Conservation (phyloP, 2,113 vertebrate genomes). For the Heterocephalus glaber region DNA sequence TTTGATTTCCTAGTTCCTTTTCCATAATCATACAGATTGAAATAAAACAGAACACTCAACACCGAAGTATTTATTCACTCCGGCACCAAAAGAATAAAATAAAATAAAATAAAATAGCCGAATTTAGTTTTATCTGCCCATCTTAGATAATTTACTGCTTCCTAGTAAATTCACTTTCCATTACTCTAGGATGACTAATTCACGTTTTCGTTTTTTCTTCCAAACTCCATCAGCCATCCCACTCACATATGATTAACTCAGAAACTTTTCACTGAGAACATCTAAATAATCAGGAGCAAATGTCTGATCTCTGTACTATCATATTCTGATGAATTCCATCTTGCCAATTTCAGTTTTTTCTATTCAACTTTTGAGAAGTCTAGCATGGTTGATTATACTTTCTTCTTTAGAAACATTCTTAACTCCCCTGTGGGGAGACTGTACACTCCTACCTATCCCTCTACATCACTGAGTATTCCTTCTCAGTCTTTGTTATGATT, state of each 20-base stretch:
- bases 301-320: not conserved
- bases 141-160: not conserved
- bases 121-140: not conserved
- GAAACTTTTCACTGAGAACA: not conserved
- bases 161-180: not conserved
- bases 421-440: not conserved
- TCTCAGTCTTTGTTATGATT: not conserved
- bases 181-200: not conserved
- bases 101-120: not conserved
- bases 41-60: not conserved
- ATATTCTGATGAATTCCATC: not conserved
- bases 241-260: not conserved
- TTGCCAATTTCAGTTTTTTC: not conserved
- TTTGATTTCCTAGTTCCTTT: not conserved
- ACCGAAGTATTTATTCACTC: not conserved
- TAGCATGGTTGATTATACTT: not conserved
- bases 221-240: not conserved
- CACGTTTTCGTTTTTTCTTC: not conserved
- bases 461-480: not conserved
- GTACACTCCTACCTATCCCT: not conserved
- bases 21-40: not conserved
- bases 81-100: too few relatives aligned
- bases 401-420: not conserved
- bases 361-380: not conserved
- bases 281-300: not conserved